Base-by-base conservation (phyloP, 2,888 invertebrate genomes). In the Euphydryas editha region DNA sequence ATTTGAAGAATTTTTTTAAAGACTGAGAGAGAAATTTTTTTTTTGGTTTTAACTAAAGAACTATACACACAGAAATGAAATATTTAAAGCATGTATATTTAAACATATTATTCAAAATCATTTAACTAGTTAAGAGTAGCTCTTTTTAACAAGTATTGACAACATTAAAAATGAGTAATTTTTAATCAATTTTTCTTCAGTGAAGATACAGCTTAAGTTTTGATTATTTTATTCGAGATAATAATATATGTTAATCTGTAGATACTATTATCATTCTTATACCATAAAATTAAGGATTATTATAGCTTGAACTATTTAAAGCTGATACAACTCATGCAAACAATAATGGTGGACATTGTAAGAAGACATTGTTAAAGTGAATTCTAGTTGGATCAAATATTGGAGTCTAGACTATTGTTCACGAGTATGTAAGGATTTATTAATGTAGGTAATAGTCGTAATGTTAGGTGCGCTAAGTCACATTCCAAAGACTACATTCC, bases 401-500 rank as follows among this genome's bases (percentile, higher is more conserved):
- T 30, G n/a, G n/a, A 30, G 54, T 54, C 11, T 17, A 30, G 11
- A 10, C 54, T 54, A 54, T 54, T 54, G 54, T 54, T 54, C 54
- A 54, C 30, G 54, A 24, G 54, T n/a, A 36, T 54, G 54, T 36
- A 36, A 17, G 36, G 54, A 36, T 54, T 36, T 37, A 17, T 58
- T 17, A 46, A 59, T 64, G 36, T 42, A 57, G 57, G 51, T 24
- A 64, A 54, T 58, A 64, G 54, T 30, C 63, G 49, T 42, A 64
- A 54, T 39, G 17, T 20, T 44, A 64, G 58, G 61, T 61, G 61
- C 51, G 51, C 63, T 64, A 49, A 54, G 54, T 24, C 67, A 62
- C 65, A 70, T 75, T 72, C 75, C 68, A 37, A 18, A 62, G 62
- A 51, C 67, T 46, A 58, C 74, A 73, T 74, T 73, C 73, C 73